Evolutionary conservation across 2,888 invertebrate species (phyloP).

Genomic region (Caenorhabditis drosophilae): DNA sequence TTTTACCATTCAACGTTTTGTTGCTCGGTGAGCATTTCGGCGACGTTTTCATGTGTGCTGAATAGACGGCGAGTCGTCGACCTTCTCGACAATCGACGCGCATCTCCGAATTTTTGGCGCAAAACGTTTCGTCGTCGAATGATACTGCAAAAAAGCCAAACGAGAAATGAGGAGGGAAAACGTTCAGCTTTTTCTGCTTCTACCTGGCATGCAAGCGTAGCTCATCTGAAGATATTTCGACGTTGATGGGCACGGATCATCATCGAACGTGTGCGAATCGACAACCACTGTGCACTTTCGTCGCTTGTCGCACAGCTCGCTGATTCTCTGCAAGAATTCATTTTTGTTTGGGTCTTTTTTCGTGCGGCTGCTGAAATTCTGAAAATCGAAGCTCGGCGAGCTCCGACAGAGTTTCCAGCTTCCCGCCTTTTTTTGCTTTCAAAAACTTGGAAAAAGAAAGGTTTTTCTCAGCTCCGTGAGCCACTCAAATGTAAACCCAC

Average conservation of each 20-base stretch:
- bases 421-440: too few relatives aligned
- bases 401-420: too few relatives aligned
- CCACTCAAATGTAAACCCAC: too few relatives aligned
- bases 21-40: constrained; percentile 14
- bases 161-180: background rate
- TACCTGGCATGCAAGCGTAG: constrained; percentile 87
- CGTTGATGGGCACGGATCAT: constrained; percentile 89
- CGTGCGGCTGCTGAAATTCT: too few relatives aligned
- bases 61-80: constrained; percentile 89
- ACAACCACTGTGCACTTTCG: constrained; percentile 88
- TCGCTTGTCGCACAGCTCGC: constrained; percentile 91
- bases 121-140: constrained; percentile 89
- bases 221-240: constrained; percentile 92
- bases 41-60: constrained; percentile 73
- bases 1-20: constrained; percentile 18
- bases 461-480: too few relatives aligned
- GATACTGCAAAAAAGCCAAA: constrained; percentile 77
- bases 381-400: too few relatives aligned
- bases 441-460: too few relatives aligned
- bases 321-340: constrained; percentile 85
- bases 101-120: constrained; percentile 83
- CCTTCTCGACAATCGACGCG: constrained; percentile 81
- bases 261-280: constrained; percentile 81
- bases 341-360: background rate
- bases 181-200: background rate